A percentile compares a stretch with the other conserved stretches of the same genome.
These are phyloP conservation scores for Cynoglossus semilaevis DNA, from an alignment of 2,113 vertebrate genomes.

Conservation along the genomic window DNA sequence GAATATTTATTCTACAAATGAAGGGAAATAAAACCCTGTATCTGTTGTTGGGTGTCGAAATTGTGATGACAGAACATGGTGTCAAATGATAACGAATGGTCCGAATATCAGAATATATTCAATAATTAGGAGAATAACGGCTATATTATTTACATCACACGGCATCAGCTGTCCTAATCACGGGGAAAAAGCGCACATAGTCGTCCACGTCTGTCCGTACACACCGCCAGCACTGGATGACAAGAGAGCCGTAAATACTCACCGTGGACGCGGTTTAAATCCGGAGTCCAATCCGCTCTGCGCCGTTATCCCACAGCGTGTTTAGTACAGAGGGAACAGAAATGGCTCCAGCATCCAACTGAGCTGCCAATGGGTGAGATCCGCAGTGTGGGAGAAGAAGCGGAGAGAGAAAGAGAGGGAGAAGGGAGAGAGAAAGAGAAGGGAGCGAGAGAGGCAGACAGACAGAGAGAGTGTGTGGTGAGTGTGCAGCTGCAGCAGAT, in stretches of 20 bases:
- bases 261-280: conserved; percentile 39
- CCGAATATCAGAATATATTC: too few relatives aligned
- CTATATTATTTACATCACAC: not conserved
- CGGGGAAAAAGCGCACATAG: not conserved
- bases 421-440: not conserved
- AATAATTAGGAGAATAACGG: too few relatives aligned
- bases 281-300: not conserved
- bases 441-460: not conserved
- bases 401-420: not conserved
- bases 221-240: too few relatives aligned
- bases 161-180: not conserved
- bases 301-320: conserved; percentile 14
- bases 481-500: conserved; percentile 67
- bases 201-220: conserved; percentile 13
- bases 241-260: conserved; percentile 12
- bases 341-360: conserved; percentile 44
- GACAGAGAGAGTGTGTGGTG: conserved; percentile 7
- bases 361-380: conserved; percentile 34
- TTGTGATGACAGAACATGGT: too few relatives aligned
- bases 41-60: too few relatives aligned
- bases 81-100: too few relatives aligned
- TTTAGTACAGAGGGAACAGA: not conserved
- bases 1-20: not conserved
- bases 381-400: conserved; percentile 36
- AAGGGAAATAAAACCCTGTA: too few relatives aligned